Evolutionary conservation across 2,797 vertebrate genomes (phyloP).

Genomic region (Nannoperca obscura): DNA sequence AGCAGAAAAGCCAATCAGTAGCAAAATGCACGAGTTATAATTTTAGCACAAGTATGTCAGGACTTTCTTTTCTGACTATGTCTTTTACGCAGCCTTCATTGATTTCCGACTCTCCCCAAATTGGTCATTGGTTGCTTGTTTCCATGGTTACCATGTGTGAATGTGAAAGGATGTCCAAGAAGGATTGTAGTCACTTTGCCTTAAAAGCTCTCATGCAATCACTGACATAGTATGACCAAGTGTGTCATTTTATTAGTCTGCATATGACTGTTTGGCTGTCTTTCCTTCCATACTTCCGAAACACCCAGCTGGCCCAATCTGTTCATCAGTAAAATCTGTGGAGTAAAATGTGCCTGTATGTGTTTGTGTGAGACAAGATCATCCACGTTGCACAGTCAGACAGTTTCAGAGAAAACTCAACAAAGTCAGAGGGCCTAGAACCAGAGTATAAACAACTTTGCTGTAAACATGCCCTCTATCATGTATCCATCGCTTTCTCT

Average conservation of each 20-base stretch:
- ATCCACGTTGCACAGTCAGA: constrained; percentile 7
- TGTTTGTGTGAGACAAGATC: constrained; percentile 48
- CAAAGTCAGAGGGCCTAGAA: constrained; percentile 25
- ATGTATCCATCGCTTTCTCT: constrained; percentile 6
- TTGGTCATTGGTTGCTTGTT: constrained; percentile 66
- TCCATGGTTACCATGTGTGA: constrained; percentile 72
- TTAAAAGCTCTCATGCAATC: constrained; percentile 68
- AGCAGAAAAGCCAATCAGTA: constrained; percentile 5
- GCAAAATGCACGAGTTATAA: constrained; percentile 6
- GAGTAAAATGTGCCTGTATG: background rate
- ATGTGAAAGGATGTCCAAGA: constrained; percentile 65
- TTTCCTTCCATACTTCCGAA: constrained; percentile 19
- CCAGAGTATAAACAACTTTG: constrained; percentile 27
- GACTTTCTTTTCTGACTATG: constrained; percentile 25
- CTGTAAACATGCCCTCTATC: constrained; percentile 46
- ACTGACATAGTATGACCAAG: constrained; percentile 35
- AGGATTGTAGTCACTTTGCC: constrained; percentile 46
- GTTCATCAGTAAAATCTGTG: background rate
- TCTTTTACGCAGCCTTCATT: constrained; percentile 41
- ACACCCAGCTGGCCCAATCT: constrained; percentile 17
- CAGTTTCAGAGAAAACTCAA: constrained; percentile 33
- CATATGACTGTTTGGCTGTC: constrained; percentile 4
- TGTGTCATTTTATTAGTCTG: constrained; percentile 6
- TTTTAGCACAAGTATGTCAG: constrained; percentile 29
- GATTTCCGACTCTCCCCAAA: constrained; percentile 53